These are phyloP conservation scores for Cinclus mexicanus DNA, from an alignment of 2,113 vertebrate genomes.

Conservation along the genomic window DNA sequence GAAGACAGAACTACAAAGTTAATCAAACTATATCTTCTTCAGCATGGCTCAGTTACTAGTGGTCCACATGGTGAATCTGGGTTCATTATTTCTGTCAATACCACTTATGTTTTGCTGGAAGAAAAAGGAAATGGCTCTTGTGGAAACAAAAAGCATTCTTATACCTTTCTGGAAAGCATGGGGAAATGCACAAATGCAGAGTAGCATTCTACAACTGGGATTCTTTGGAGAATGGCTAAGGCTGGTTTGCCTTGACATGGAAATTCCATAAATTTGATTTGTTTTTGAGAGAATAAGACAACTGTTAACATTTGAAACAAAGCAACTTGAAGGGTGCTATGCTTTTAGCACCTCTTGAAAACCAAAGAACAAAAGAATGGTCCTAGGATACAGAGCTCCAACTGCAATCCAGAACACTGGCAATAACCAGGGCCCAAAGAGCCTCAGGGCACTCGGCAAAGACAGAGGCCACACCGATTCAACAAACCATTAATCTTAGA, in stretches of 20 bases:
- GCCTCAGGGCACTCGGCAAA: neutral
- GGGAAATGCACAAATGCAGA: neutral
- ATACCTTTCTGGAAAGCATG: neutral
- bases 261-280: neutral
- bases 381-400: neutral
- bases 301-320: neutral
- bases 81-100: neutral
- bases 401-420: neutral
- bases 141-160: neutral
- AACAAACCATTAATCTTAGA: neutral
- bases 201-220: neutral
- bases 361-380: neutral
- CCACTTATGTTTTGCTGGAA: neutral
- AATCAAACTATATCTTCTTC: neutral
- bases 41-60: neutral
- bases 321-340: neutral
- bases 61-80: neutral
- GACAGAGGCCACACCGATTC: neutral
- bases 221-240: neutral
- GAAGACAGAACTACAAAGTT: neutral
- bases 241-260: neutral
- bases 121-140: neutral
- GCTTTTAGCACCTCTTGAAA: neutral
- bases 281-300: neutral
- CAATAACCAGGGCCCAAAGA: neutral